Conservation (phyloP, 2,113 vertebrate genomes). For the Charina bottae region DNA sequence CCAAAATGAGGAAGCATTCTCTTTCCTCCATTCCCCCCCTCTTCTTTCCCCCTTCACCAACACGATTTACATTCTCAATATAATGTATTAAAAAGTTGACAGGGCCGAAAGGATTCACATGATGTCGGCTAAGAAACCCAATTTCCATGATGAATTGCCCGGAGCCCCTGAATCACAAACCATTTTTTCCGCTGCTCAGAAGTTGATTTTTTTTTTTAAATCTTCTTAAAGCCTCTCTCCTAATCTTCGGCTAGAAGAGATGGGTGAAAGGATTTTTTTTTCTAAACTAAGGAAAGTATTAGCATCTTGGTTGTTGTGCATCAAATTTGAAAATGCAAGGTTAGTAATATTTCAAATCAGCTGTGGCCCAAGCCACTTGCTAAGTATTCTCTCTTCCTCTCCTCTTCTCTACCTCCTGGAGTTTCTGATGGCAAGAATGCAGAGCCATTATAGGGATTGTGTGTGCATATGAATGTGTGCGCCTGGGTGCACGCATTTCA, state of each 20-base stretch:
- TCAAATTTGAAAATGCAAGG: slow-evolving; percentile 97
- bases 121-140: slow-evolving; percentile 99
- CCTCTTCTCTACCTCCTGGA: slow-evolving; percentile 40
- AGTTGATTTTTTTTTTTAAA: slow-evolving; percentile 92
- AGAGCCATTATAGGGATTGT: not conserved
- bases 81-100: slow-evolving; percentile 99
- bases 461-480: not conserved
- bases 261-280: slow-evolving; percentile 96
- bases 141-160: slow-evolving; percentile 99
- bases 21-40: slow-evolving; percentile 56
- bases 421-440: slow-evolving; percentile 59
- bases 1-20: slow-evolving; percentile 84
- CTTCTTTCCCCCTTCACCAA: slow-evolving; percentile 82
- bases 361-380: slow-evolving; percentile 82
- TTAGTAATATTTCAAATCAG: slow-evolving; percentile 99
- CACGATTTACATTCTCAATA: slow-evolving; percentile 99
- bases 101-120: slow-evolving; percentile 99
- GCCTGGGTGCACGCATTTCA: not conserved
- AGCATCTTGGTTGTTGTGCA: slow-evolving; percentile 96
- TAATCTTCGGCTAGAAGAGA: slow-evolving; percentile 98
- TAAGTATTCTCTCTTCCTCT: slow-evolving; percentile 71
- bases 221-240: slow-evolving; percentile 99
- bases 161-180: slow-evolving; percentile 99
- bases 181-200: slow-evolving; percentile 92
- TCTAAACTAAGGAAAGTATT: slow-evolving; percentile 94